These are phyloP conservation scores for Mantis religiosa DNA, from an alignment of 2,888 invertebrate species.

Conservation along the genomic window DNA sequence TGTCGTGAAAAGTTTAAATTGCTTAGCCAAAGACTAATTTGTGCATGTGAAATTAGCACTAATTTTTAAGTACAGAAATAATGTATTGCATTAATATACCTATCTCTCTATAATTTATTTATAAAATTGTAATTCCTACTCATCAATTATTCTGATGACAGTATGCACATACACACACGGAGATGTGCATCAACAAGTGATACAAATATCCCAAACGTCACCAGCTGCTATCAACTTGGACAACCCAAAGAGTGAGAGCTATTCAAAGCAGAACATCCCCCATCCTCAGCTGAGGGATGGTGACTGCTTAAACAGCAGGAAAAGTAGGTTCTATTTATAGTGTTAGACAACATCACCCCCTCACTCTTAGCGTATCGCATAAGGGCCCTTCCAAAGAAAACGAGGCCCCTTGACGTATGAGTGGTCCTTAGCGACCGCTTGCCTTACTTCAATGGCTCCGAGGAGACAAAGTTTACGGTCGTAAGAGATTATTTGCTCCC, in stretches of 20 bases:
- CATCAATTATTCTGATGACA: too few relatives aligned
- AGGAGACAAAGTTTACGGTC: background rate
- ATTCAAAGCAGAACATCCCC: background rate
- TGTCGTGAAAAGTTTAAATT: too few relatives aligned
- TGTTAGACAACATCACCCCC: background rate
- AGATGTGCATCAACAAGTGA: background rate
- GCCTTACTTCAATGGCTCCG: background rate
- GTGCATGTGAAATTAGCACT: too few relatives aligned
- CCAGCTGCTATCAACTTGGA: background rate
- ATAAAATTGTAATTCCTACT: too few relatives aligned
- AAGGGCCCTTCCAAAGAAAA: background rate
- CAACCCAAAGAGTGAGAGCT: background rate
- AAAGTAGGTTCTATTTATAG: background rate
- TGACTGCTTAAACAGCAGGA: background rate
- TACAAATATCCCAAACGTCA: background rate
- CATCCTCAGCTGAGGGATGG: background rate
- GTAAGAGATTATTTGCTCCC: background rate
- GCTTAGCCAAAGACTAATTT: too few relatives aligned
- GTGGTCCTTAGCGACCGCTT: background rate
- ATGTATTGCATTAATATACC: too few relatives aligned
- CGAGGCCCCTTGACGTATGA: background rate
- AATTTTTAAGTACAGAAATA: too few relatives aligned
- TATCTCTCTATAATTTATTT: too few relatives aligned
- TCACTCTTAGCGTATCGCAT: background rate
- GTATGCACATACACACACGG: too few relatives aligned